Conservation (phyloP, 1,140 invertebrate genomes). For the Caerostris darwini region DNA sequence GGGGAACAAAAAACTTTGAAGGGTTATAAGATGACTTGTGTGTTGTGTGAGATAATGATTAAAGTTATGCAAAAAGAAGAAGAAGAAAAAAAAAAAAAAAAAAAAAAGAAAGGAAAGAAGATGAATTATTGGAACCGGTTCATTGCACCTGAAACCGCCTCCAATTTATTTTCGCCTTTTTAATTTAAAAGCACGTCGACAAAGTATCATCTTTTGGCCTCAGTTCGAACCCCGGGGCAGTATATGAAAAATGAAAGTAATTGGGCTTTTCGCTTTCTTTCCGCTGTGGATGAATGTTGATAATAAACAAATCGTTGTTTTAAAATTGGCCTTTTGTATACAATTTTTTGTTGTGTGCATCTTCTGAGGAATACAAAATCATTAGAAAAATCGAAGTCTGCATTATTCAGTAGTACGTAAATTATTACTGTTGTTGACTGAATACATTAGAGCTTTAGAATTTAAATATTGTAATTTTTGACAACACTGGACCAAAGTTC, state of each 20-base stretch:
- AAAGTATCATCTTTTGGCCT: background rate
- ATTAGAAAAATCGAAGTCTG: too few relatives aligned
- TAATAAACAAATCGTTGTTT: too few relatives aligned
- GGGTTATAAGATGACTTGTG: too few relatives aligned
- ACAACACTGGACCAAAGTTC: too few relatives aligned
- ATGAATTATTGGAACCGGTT: slow-evolving; percentile 29
- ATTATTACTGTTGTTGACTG: too few relatives aligned
- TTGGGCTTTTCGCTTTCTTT: background rate
- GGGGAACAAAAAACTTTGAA: background rate
- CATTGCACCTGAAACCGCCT: slow-evolving; percentile 21
- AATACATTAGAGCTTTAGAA: too few relatives aligned
- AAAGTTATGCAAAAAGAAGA: background rate
- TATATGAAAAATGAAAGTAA: background rate
- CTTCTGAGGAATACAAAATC: too few relatives aligned
- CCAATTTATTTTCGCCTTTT: slow-evolving; percentile 22
- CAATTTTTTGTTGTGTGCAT: too few relatives aligned
- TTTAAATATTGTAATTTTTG: too few relatives aligned
- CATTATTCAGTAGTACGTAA: too few relatives aligned
- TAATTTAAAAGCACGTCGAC: slow-evolving; percentile 24
- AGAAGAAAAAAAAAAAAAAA: background rate
- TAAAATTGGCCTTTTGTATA: too few relatives aligned
- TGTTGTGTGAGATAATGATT: background rate
- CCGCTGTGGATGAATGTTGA: background rate
- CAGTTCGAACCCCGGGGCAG: background rate
- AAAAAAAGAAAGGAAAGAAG: background rate